Evolutionary conservation across 2,888 invertebrate species (phyloP).

Genomic region (Lysandra coridon): DNA sequence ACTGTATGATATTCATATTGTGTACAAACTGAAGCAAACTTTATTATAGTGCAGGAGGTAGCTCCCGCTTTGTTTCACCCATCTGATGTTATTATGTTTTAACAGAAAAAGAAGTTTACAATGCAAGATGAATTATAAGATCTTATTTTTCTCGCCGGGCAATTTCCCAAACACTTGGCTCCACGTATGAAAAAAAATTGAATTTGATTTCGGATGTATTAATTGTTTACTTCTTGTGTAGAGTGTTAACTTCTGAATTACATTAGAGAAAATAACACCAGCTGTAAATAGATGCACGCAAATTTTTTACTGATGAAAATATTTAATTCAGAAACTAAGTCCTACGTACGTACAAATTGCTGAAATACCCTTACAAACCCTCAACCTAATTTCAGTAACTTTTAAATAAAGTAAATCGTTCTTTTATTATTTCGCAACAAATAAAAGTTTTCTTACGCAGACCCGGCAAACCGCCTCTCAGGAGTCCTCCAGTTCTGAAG

Average conservation of each 20-base stretch:
- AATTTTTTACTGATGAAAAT: no score
- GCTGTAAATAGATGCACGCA: no score
- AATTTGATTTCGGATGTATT: no score
- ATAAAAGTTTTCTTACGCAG: not conserved
- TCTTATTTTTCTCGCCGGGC: no score
- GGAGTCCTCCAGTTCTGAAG: not conserved
- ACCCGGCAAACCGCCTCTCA: not conserved
- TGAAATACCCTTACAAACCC: not conserved
- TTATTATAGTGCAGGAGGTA: constrained; percentile 14
- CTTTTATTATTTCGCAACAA: not conserved
- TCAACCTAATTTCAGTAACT: not conserved
- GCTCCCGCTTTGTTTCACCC: not conserved
- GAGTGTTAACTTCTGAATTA: no score
- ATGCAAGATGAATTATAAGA: not conserved
- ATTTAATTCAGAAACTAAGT: no score
- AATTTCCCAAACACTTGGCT: not conserved
- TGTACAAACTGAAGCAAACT: constrained; percentile 13
- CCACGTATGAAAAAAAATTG: not conserved
- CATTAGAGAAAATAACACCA: no score
- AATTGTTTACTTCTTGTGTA: no score
- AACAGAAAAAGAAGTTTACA: not conserved
- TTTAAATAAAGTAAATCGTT: not conserved
- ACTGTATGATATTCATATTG: not conserved
- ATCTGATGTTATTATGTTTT: not conserved
- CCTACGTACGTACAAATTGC: no score